Evolutionary conservation across 2,113 vertebrate genomes (phyloP).

Genomic region (Pollachius pollachius): DNA sequence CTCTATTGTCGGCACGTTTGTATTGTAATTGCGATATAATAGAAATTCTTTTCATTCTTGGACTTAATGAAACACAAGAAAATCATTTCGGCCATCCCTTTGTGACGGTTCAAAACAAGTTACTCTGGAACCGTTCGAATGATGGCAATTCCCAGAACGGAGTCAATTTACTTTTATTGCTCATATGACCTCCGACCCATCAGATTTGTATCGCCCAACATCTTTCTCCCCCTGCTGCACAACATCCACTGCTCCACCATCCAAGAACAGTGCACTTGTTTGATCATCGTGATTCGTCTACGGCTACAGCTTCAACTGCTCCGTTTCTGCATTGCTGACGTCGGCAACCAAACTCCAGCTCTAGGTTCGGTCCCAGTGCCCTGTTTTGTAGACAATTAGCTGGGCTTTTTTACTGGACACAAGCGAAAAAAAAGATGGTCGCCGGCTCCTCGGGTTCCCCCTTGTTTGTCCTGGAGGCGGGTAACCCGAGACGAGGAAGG

Average conservation of each 20-base stretch:
- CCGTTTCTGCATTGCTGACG: not conserved
- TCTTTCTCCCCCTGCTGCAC: not conserved
- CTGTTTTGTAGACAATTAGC: not conserved
- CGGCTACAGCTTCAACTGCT: not conserved
- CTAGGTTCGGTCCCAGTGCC: too few relatives aligned
- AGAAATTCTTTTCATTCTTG: constrained; percentile 3
- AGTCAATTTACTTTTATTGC: constrained; percentile 55
- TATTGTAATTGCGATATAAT: not conserved
- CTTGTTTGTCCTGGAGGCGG: constrained; percentile 28
- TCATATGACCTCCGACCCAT: constrained; percentile 22
- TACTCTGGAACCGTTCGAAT: constrained; percentile 31
- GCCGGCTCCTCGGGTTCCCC: constrained; percentile 27
- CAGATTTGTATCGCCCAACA: constrained; percentile 34
- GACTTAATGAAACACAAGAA: constrained; percentile 1
- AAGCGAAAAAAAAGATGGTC: constrained; percentile 1
- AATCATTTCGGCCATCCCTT: constrained; percentile 8
- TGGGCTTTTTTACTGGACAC: not conserved
- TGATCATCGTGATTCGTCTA: not conserved
- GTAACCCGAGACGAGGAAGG: constrained; percentile 14
- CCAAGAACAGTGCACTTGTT: not conserved
- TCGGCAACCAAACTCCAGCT: not conserved
- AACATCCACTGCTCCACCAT: not conserved
- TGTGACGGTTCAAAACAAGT: constrained; percentile 8
- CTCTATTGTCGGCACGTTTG: too few relatives aligned
- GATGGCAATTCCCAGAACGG: constrained; percentile 48